These are phyloP conservation scores for Cerastoderma edule DNA, from an alignment of 2,888 invertebrate genomes.

Conservation along the genomic window DNA sequence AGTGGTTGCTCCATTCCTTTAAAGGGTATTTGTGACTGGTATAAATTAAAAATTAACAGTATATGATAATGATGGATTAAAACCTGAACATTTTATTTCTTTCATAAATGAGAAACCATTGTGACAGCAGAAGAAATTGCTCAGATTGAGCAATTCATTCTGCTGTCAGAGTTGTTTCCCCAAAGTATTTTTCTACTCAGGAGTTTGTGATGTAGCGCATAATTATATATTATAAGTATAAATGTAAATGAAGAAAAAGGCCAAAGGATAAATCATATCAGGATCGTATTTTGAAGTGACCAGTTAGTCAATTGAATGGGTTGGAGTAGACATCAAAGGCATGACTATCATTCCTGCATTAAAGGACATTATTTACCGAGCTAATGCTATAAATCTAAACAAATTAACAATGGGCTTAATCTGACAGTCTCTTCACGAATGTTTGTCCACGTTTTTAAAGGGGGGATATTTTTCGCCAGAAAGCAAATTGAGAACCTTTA, in stretches of 20 bases:
- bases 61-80: no score
- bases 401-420: constrained; percentile 23
- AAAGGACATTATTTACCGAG: constrained; percentile 17
- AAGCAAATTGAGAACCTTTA: constrained; percentile 21
- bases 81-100: no score
- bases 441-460: constrained; percentile 23
- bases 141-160: neutral
- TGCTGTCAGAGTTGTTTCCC: no score
- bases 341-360: constrained; percentile 38
- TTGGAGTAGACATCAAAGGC: constrained; percentile 54
- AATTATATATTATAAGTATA: neutral
- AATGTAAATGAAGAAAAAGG: neutral
- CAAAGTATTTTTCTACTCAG: no score
- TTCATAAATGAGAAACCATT: no score
- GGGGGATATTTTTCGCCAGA: constrained; percentile 3
- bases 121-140: constrained; percentile 2
- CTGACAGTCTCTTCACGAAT: constrained; percentile 21
- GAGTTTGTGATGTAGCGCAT: no score
- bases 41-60: no score
- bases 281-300: constrained; percentile 42
- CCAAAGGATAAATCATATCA: neutral
- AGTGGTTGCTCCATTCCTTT: no score
- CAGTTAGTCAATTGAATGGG: constrained; percentile 48
- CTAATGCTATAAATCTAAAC: constrained; percentile 25
- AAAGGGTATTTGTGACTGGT: no score